phyloP scores from a whole-genome alignment of 2,113 vertebrate genomes.

The Leiothrix lutea region DNA sequence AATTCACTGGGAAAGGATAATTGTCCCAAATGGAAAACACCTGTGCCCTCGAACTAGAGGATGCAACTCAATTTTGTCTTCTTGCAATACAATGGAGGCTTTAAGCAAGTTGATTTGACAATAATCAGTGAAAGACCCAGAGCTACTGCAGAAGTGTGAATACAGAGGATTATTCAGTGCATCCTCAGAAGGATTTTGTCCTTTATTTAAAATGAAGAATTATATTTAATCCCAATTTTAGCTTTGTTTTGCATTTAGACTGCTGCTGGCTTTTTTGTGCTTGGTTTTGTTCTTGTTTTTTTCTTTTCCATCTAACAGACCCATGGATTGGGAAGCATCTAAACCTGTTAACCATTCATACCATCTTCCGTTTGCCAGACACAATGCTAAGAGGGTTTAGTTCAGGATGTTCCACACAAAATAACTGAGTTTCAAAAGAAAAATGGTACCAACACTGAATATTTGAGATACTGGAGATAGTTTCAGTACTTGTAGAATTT shows the following conservation, averaged over 20 bases:
- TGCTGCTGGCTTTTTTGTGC: rapidly evolving
- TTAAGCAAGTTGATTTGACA: neutral
- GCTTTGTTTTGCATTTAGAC: neutral
- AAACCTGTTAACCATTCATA: neutral
- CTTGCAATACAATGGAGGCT: neutral
- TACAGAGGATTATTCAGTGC: neutral
- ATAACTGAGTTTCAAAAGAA: neutral
- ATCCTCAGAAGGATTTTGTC: neutral
- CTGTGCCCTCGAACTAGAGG: neutral
- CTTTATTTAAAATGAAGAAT: slow-evolving; percentile 6
- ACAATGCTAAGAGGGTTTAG: neutral
- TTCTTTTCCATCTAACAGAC: neutral
- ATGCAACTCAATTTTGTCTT: neutral
- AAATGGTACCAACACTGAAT: neutral
- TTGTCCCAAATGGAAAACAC: slow-evolving; percentile 23
- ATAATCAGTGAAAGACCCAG: neutral
- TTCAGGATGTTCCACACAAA: neutral
- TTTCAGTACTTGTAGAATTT: neutral
- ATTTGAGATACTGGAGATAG: neutral
- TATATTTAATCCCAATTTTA: slow-evolving; percentile 18
- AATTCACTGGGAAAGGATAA: neutral
- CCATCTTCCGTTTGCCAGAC: neutral
- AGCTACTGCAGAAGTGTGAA: neutral
- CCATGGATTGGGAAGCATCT: neutral
- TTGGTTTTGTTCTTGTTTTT: neutral